Evolutionary conservation across 2,888 invertebrate genomes (phyloP).

Genomic region (Ephialtes manifestator): DNA sequence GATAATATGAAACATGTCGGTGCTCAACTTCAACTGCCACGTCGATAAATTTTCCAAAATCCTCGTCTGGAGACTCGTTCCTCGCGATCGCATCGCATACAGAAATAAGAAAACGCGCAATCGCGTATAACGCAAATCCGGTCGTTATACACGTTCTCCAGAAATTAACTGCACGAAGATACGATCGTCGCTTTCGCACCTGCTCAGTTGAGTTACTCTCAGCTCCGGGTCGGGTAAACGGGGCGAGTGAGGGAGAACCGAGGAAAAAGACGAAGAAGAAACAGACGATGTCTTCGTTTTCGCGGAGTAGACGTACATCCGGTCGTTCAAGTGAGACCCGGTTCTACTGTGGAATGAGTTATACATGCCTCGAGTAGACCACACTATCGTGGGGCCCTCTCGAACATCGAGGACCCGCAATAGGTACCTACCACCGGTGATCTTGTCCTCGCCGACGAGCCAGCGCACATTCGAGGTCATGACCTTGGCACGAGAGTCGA

Average conservation of each 20-base stretch:
- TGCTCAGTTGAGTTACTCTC: slow-evolving; percentile 71
- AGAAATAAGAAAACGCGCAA: slow-evolving; percentile 32
- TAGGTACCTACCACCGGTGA: slow-evolving; percentile 36
- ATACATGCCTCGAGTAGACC: slow-evolving; percentile 9
- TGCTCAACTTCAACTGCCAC: slow-evolving; percentile 15
- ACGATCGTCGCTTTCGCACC: slow-evolving; percentile 74
- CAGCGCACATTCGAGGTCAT: slow-evolving; percentile 57
- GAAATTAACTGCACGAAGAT: slow-evolving; percentile 79
- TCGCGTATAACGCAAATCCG: slow-evolving; percentile 68
- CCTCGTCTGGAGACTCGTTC: slow-evolving; percentile 14
- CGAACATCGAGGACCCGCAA: slow-evolving; percentile 21
- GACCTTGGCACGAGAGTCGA: slow-evolving; percentile 63
- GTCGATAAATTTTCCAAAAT: slow-evolving; percentile 49
- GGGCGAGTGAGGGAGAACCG: slow-evolving; percentile 65
- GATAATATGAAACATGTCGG: neutral
- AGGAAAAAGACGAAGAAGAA: slow-evolving; percentile 39
- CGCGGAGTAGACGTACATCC: slow-evolving; percentile 59
- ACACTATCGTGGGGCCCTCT: slow-evolving; percentile 9
- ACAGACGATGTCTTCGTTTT: slow-evolving; percentile 60
- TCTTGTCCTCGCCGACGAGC: slow-evolving; percentile 47
- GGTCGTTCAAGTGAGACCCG: slow-evolving; percentile 46
- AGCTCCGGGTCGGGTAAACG: slow-evolving; percentile 61
- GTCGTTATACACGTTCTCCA: slow-evolving; percentile 69
- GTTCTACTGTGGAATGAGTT: slow-evolving; percentile 51
- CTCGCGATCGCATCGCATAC: slow-evolving; percentile 14